Evolutionary conservation across 2,113 vertebrate genomes (phyloP), one percentile per base, ranked within the genome.

Genomic region (Carlito syrichta): DNA sequence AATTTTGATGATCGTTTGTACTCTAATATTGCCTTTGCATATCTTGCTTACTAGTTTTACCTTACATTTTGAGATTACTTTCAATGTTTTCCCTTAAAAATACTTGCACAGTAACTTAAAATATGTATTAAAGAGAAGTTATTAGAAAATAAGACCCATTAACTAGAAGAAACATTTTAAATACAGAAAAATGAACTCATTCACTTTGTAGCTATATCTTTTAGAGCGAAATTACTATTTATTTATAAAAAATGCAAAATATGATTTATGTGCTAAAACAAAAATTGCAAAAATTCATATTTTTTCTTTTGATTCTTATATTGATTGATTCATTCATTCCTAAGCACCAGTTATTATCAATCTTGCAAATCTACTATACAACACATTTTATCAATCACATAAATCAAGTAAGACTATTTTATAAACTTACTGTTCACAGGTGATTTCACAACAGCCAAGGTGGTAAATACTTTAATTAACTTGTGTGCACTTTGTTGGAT

Each of bases 381-480:
- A 20, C 14, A 54, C 3, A 60, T 88, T 79, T 89, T 92, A 68
- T 45, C 40, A 68, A 45, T 78, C 9, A n/a, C 20, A 76, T 17
- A 58, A 76, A 71, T 91, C 45, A 93, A 45, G 9, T 73, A 62
- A 73, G 54, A 11, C 9, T 62, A 56, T 30, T 95, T 90, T 71
- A 43, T 76, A 10, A 23, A 5, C 35, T 74, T 82, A 63, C 32
- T 87, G 13, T 91, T 32, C 48, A 86, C 7, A 83, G 14, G 38
- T 87, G 16, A 93, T 90, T 96, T 94, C 35, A 35, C 69, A 94
- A 56, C 19, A 74, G 38, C 8, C 23, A 69, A 62, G 10, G 6
- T 23, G 27, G 52, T 56, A 90, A 73, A 94, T 77, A 94, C 83
- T 94, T 90, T 83, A 94, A 84, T 97, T 94, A 94, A 74, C 23